Base-by-base conservation (phyloP, 2,113 vertebrate genomes). In the Amazona guildingii region DNA sequence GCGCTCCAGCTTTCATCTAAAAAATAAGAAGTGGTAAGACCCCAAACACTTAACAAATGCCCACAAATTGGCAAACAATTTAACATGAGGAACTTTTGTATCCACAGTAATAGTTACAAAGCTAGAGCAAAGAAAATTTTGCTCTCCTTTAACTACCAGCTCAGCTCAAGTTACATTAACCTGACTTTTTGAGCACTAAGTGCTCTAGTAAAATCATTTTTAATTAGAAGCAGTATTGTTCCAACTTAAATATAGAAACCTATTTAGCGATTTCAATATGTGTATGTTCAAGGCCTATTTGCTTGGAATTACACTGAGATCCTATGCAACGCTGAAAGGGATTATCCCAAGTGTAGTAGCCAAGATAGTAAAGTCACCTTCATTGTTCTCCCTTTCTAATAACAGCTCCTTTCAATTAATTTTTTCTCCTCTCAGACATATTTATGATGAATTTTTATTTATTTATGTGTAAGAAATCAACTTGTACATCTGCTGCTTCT, bases 361-460 rank as follows among this genome's bases (percentile, higher is more conserved):
- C 91, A 95, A 94, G 95, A 96, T 89, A 92, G 92, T 74, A 93
- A 95, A 94, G 95, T 95, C 86, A 97, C 87, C 89, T 94, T 97
- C 62, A 55, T 44, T 8, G 5, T 73, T 44, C 57, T 83, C 9
- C 73, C 35, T 63, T 74, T 83, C 49, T 88, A 86, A 49, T 57
- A 82, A 69, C 19, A 18, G 23, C 10, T 91, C 44, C 37, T 39
- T 81, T 88, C 17, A 67, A 43, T 25, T 55, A 1, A 13, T 61
- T 79, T 83, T 76, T 48, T 48, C 14, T 3, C 8, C 51, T 44
- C 18, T 37, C 28, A 31, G 39, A 55, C 6, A 48, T 44, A 69
- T 64, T 88, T 72, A 78, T 54, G 35, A 78, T 66, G 41, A 43
- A 37, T 62, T 79, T 78, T 55, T 82, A 67, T 59, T 80, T 88